Conservation (phyloP, 2,888 invertebrate genomes). For the Diadegma fenestrale region DNA sequence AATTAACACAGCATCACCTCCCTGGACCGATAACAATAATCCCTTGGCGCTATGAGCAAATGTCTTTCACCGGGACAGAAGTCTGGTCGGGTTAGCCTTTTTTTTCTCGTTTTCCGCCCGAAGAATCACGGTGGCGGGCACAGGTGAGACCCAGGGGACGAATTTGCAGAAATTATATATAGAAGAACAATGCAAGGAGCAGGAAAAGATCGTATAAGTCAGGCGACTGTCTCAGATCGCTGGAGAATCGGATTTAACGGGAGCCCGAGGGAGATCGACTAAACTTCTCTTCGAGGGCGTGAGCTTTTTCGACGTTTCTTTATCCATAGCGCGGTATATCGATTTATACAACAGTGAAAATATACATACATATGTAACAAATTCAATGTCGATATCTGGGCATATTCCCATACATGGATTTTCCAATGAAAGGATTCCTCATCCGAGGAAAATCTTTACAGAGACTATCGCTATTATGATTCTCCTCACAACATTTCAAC, state of each 20-base stretch:
- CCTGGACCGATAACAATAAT: slow-evolving; percentile 46
- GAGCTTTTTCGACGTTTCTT: slow-evolving; percentile 27
- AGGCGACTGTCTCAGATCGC: slow-evolving; percentile 50
- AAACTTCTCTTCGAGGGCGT: slow-evolving; percentile 35
- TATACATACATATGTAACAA: not conserved
- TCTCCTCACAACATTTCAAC: not conserved
- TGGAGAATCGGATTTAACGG: slow-evolving; percentile 64
- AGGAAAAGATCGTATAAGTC: slow-evolving; percentile 46
- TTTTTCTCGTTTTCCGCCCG: slow-evolving; percentile 42
- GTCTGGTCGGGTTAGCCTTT: slow-evolving; percentile 25
- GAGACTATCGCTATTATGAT: slow-evolving; percentile 7
- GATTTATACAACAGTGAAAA: not conserved
- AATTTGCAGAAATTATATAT: slow-evolving; percentile 61
- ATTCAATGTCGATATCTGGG: not conserved
- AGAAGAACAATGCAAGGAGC: slow-evolving; percentile 44
- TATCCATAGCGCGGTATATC: not conserved
- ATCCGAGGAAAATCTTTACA: slow-evolving; percentile 3
- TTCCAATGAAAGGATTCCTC: slow-evolving; percentile 3
- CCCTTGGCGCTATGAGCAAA: not conserved
- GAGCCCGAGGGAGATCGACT: slow-evolving; percentile 61
- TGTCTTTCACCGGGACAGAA: slow-evolving; percentile 24
- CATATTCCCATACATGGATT: not conserved
- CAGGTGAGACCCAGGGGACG: slow-evolving; percentile 47
- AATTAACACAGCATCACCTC: slow-evolving; percentile 36
- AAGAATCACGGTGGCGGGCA: slow-evolving; percentile 1